These are phyloP conservation scores for Phoeniculus purpureus DNA, from an alignment of 2,797 vertebrate genomes.

Conservation along the genomic window DNA sequence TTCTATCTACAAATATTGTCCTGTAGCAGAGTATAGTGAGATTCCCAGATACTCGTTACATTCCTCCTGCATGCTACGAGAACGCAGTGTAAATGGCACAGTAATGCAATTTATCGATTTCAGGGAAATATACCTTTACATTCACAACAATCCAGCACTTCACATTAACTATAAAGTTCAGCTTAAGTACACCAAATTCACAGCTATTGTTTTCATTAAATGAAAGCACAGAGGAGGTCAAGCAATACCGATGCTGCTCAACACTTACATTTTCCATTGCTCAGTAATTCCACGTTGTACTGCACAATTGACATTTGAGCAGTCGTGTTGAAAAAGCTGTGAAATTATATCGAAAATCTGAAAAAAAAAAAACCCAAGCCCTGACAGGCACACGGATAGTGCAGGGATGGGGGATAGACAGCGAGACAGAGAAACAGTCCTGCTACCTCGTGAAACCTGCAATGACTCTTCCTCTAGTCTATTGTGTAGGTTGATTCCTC, in stretches of 20 bases:
- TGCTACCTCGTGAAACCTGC: neutral
- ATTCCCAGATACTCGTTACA: neutral
- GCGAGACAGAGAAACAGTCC: neutral
- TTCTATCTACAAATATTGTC: constrained; percentile 22
- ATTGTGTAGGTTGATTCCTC: neutral
- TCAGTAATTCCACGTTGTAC: neutral
- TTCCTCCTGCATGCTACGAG: neutral
- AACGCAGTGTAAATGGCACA: neutral
- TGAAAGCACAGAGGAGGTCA: neutral
- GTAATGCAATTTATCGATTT: neutral
- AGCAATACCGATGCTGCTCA: neutral
- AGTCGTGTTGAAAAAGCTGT: constrained; percentile 1
- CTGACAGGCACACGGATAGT: constrained; percentile 10
- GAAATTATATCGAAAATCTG: constrained; percentile 43
- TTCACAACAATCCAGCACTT: neutral
- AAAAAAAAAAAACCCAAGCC: constrained; percentile 14
- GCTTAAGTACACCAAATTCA: neutral
- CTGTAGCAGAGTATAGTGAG: neutral
- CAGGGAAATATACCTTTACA: neutral
- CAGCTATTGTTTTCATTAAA: constrained; percentile 26
- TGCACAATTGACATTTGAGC: constrained; percentile 23
- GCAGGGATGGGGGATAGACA: neutral
- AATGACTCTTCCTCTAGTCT: neutral
- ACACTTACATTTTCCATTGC: neutral
- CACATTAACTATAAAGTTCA: neutral